Evolutionary conservation across 2,113 vertebrate species (phyloP).

Genomic region (Charina bottae): DNA sequence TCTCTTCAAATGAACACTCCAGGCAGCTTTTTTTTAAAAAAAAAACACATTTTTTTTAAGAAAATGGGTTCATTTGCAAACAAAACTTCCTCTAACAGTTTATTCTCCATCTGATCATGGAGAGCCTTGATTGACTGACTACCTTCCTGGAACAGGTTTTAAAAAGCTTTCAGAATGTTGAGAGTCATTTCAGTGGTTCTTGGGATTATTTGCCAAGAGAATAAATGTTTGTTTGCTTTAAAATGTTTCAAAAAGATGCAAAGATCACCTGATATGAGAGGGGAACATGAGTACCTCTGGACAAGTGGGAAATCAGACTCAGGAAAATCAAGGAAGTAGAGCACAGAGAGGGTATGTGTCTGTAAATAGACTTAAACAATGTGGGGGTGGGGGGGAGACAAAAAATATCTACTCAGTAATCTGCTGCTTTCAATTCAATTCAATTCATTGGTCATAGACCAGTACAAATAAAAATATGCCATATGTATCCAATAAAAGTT

Average conservation of each 20-base stretch:
- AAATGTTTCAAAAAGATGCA: neutral
- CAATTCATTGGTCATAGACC: too few species aligned
- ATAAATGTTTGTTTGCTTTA: neutral
- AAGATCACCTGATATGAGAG: neutral
- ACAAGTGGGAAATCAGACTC: neutral
- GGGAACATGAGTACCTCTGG: neutral
- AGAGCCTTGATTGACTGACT: neutral
- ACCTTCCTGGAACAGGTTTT: neutral
- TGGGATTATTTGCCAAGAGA: neutral
- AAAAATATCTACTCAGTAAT: conserved; percentile 22
- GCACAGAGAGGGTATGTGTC: neutral
- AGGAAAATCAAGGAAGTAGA: neutral
- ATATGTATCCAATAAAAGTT: too few species aligned
- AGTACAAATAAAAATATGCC: too few species aligned
- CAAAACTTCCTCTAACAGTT: neutral
- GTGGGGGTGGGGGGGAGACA: neutral
- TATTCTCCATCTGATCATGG: neutral
- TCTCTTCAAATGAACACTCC: neutral
- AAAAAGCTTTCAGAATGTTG: neutral
- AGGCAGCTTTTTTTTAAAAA: neutral
- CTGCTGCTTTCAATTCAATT: too few species aligned
- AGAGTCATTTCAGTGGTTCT: neutral
- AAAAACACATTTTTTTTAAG: neutral
- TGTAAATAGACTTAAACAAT: neutral
- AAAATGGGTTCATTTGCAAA: neutral